Percentiles rank a stretch among this genome's conserved stretches.
phyloP scores from a whole-genome alignment of 2,797 vertebrate genomes.

The Urosaurus nigricauda region DNA sequence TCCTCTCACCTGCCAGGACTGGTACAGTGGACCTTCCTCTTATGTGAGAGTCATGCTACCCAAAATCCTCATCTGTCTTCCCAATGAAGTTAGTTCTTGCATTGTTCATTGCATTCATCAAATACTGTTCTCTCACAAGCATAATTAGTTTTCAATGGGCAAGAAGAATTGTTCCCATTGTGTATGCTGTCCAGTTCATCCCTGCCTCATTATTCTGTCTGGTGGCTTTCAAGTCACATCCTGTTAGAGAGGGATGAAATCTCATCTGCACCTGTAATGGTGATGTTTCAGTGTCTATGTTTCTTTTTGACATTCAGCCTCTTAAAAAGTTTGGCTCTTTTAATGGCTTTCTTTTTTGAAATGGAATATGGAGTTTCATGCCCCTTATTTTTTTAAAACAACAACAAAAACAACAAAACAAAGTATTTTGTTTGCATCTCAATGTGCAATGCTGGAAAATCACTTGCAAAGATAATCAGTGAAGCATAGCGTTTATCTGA shows the following conservation, averaged over 20 bases:
- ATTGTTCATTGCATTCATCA: background rate
- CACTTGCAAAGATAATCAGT: background rate
- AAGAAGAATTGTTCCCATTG: background rate
- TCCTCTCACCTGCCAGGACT: too few relatives aligned
- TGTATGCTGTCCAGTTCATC: background rate
- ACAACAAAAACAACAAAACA: background rate
- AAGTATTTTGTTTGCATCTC: background rate
- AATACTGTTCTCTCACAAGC: background rate
- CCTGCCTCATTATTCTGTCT: background rate
- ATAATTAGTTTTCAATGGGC: background rate
- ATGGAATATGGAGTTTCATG: background rate
- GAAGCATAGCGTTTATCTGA: background rate
- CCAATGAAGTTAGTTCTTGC: background rate
- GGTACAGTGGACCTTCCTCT: too few relatives aligned
- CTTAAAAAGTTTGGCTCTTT: background rate
- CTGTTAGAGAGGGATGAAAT: background rate
- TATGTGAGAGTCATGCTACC: too few relatives aligned
- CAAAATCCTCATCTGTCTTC: too few relatives aligned
- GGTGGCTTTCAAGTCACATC: background rate
- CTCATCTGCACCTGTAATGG: background rate
- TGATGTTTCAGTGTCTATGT: background rate
- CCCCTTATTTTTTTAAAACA: background rate
- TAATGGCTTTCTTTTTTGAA: constrained; percentile 6
- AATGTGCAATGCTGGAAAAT: constrained; percentile 26
- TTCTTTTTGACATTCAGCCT: background rate